phyloP scores from a whole-genome alignment of 2,888 invertebrate genomes.

The Arctia plantaginis region DNA sequence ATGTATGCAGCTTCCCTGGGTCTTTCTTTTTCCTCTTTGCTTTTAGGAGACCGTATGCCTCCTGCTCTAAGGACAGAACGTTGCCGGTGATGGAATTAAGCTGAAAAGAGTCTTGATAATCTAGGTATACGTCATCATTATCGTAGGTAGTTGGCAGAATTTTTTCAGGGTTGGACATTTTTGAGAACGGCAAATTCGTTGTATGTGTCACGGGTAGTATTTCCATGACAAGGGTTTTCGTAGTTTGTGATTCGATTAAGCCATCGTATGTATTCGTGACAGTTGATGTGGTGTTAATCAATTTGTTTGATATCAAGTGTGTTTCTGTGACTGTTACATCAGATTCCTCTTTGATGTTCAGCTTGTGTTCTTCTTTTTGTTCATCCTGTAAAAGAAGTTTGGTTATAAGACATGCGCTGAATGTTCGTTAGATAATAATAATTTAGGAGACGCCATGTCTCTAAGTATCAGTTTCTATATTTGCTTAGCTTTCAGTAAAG shows the following conservation, averaged over 20 bases:
- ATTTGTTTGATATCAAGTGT: slow-evolving; percentile 76
- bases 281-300: slow-evolving; percentile 75
- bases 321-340: slow-evolving; percentile 75
- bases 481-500: too few relatives aligned
- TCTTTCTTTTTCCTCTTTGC: slow-evolving; percentile 58
- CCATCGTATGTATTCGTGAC: slow-evolving; percentile 70
- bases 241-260: slow-evolving; percentile 70
- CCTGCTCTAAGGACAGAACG: slow-evolving; percentile 75
- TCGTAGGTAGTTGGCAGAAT: slow-evolving; percentile 69
- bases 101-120: slow-evolving; percentile 70
- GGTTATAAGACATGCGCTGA: neutral
- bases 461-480: too few relatives aligned
- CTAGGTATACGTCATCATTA: slow-evolving; percentile 46
- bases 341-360: slow-evolving; percentile 69
- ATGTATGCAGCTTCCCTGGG: slow-evolving; percentile 45
- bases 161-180: slow-evolving; percentile 72
- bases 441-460: too few relatives aligned
- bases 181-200: slow-evolving; percentile 47
- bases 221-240: slow-evolving; percentile 78
- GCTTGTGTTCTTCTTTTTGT: slow-evolving; percentile 54
- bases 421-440: too few relatives aligned
- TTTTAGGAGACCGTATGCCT: slow-evolving; percentile 74
- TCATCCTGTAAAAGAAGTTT: slow-evolving; percentile 52
- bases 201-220: slow-evolving; percentile 66
- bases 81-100: slow-evolving; percentile 81